phyloP scores from a whole-genome alignment of 2,888 invertebrate genomes.

The Atherix ibis region DNA sequence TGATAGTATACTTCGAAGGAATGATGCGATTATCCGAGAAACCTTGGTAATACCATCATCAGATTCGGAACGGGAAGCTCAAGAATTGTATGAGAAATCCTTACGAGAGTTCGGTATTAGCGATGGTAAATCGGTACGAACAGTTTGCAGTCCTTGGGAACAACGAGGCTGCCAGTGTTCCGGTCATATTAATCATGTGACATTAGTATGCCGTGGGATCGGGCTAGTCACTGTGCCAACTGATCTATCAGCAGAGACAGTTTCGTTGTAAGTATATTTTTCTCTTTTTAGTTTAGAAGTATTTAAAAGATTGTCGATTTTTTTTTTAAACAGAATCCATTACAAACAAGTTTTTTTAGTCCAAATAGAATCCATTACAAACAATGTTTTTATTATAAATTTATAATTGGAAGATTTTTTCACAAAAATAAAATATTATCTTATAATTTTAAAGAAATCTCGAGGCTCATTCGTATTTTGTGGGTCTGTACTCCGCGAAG shows the following conservation, averaged over 20 bases:
- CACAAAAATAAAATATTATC: no score
- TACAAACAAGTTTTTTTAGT: no score
- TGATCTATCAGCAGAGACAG: slow-evolving; percentile 25
- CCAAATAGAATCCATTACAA: no score
- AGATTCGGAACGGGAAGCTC: slow-evolving; percentile 30
- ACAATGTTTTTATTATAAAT: no score
- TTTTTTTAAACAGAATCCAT: no score
- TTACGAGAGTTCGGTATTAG: slow-evolving; percentile 19
- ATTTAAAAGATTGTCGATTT: no score
- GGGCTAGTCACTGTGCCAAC: slow-evolving; percentile 27
- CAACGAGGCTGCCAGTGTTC: slow-evolving; percentile 26
- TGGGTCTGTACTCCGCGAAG: no score
- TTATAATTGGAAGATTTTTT: no score
- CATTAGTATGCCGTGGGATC: slow-evolving; percentile 26
- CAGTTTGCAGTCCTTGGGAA: slow-evolving; percentile 27
- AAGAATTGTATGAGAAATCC: slow-evolving; percentile 29
- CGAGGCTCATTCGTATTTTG: no score
- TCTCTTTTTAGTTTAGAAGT: not conserved
- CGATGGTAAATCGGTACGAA: slow-evolving; percentile 18
- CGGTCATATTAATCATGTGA: slow-evolving; percentile 23
- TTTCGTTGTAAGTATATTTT: slow-evolving; percentile 25
- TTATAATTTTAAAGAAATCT: no score
- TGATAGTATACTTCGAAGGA: slow-evolving; percentile 13
- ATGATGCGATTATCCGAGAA: slow-evolving; percentile 18
- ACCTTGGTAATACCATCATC: slow-evolving; percentile 28